phyloP scores from a whole-genome alignment of 1,140 invertebrate species.

The Nephotettix cincticeps region DNA sequence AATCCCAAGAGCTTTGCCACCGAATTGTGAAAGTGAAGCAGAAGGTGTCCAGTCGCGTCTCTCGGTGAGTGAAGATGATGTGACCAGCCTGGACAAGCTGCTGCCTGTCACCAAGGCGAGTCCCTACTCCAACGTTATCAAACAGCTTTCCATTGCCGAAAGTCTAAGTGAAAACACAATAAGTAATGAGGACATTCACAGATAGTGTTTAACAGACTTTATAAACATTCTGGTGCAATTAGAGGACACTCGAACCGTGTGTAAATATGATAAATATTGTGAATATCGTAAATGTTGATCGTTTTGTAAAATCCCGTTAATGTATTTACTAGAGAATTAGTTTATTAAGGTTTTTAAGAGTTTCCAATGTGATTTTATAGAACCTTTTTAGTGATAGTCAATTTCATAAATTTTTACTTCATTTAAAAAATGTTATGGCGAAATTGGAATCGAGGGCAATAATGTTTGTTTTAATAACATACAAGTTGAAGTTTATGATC shows the following conservation, averaged over 20 bases:
- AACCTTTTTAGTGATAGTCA: no score
- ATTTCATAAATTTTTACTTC: no score
- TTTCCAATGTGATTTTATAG: no score
- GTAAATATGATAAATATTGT: slow-evolving; percentile 7
- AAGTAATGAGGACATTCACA: background rate
- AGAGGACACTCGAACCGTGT: background rate
- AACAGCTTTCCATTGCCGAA: background rate
- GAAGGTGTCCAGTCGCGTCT: background rate
- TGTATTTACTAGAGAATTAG: no score
- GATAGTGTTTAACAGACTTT: background rate
- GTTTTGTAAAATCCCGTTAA: background rate
- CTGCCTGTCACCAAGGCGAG: slow-evolving; percentile 14
- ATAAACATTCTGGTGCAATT: background rate
- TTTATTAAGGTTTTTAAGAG: no score
- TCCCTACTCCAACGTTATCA: background rate
- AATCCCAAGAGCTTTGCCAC: slow-evolving; percentile 43
- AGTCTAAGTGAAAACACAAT: background rate
- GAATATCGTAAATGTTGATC: background rate
- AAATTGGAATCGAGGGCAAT: no score
- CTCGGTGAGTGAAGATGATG: slow-evolving; percentile 25
- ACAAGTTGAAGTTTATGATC: no score
- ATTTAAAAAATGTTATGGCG: no score
- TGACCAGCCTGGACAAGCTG: slow-evolving; percentile 35
- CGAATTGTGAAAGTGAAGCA: background rate
- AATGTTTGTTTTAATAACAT: no score